A percentile compares a stretch with the other conserved stretches of the same genome.
These are phyloP conservation scores for Triops longicaudatus DNA, from an alignment of 1,140 invertebrate species.

Conservation along the genomic window DNA sequence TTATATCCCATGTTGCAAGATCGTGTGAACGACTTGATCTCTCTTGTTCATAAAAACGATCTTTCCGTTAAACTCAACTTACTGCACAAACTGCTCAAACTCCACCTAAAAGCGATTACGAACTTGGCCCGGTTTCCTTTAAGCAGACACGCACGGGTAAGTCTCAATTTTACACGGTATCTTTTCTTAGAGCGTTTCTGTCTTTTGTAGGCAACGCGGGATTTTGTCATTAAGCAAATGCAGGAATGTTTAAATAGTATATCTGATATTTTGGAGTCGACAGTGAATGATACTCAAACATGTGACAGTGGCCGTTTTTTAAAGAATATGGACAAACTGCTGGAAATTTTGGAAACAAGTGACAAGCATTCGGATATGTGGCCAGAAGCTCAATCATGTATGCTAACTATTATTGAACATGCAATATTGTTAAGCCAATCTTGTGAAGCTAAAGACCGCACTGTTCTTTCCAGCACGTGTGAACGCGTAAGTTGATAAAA, in stretches of 20 bases:
- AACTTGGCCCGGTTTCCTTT: neutral
- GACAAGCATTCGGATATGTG: neutral
- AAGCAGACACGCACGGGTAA: neutral
- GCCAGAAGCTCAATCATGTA: neutral
- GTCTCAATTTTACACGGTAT: neutral
- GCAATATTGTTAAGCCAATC: neutral
- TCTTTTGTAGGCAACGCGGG: neutral
- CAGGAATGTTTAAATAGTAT: neutral
- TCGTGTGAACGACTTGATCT: neutral
- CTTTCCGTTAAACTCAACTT: neutral
- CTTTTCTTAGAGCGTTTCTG: neutral
- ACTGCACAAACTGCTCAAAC: neutral
- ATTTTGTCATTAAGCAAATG: neutral
- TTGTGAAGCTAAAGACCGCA: neutral
- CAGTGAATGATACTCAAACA: neutral
- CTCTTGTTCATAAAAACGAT: neutral
- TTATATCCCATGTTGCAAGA: neutral
- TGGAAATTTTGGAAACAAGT: neutral
- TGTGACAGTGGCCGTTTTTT: neutral
- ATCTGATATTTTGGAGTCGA: neutral
- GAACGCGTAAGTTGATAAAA: neutral
- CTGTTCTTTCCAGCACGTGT: neutral
- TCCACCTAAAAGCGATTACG: neutral
- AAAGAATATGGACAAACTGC: neutral
- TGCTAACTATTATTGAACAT: neutral